Evolutionary conservation across 2,888 invertebrate species (phyloP).

Genomic region (Cylloceria caligata): DNA sequence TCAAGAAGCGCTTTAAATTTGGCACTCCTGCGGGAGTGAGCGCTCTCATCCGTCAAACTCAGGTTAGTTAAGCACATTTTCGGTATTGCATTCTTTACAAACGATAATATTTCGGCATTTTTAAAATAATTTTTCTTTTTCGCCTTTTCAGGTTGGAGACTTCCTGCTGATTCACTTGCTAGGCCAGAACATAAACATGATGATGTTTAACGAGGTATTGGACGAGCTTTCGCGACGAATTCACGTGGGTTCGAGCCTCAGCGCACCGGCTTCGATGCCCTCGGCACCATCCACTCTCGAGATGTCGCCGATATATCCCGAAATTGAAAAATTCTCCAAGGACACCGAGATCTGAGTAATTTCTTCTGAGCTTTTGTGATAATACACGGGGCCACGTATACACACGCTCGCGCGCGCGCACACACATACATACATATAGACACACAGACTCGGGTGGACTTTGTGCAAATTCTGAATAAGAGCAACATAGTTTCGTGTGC

Average conservation of each 20-base stretch:
- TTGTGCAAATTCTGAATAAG: slow-evolving; percentile 5
- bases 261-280: slow-evolving; percentile 86
- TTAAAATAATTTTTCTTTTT: no score
- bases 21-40: slow-evolving; percentile 91
- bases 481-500: neutral
- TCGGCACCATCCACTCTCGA: slow-evolving; percentile 95
- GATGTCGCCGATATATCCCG: slow-evolving; percentile 94
- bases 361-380: slow-evolving; percentile 66
- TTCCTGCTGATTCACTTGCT: slow-evolving; percentile 93
- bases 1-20: slow-evolving; percentile 92
- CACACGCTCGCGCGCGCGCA: no score
- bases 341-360: slow-evolving; percentile 92
- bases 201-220: slow-evolving; percentile 92
- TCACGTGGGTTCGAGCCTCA: slow-evolving; percentile 90
- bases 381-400: slow-evolving; percentile 56
- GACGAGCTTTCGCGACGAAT: slow-evolving; percentile 91
- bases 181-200: slow-evolving; percentile 94
- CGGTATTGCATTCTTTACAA: no score
- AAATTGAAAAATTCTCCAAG: slow-evolving; percentile 91
- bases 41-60: slow-evolving; percentile 91
- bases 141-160: slow-evolving; percentile 91
- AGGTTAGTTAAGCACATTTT: slow-evolving; percentile 85
- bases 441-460: neutral
- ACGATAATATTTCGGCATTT: slow-evolving; percentile 1
- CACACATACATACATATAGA: slow-evolving; percentile 8